phyloP scores from a whole-genome alignment of 2,888 invertebrate genomes.

The Erebia aethiops region DNA sequence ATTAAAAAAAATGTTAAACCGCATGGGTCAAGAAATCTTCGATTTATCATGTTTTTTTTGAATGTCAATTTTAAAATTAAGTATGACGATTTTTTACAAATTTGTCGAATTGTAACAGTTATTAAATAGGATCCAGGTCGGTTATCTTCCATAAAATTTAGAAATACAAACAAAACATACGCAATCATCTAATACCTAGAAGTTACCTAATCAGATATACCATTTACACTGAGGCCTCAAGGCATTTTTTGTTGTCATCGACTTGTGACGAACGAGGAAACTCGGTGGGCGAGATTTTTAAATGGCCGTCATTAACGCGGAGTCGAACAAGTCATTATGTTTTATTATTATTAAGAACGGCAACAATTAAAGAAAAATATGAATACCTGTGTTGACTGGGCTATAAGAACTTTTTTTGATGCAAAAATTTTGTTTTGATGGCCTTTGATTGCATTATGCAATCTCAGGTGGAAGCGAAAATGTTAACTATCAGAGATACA shows the following conservation, averaged over 20 bases:
- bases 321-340: slow-evolving; percentile 2
- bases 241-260: not conserved
- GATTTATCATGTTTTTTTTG: too few relatives aligned
- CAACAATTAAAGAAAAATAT: not conserved
- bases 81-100: too few relatives aligned
- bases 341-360: slow-evolving; percentile 1
- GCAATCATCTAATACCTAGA: not conserved
- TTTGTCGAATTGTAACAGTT: too few relatives aligned
- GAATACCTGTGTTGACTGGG: not conserved
- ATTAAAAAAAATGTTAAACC: too few relatives aligned
- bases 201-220: slow-evolving; percentile 5
- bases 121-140: too few relatives aligned
- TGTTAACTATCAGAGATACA: too few relatives aligned
- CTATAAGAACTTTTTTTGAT: not conserved
- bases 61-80: too few relatives aligned
- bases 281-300: not conserved
- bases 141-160: too few relatives aligned
- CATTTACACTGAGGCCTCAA: not conserved
- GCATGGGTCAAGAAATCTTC: too few relatives aligned
- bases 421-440: not conserved
- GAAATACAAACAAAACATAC: not conserved
- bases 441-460: too few relatives aligned
- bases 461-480: too few relatives aligned
- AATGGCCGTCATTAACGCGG: slow-evolving; percentile 6
- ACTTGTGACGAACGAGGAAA: slow-evolving; percentile 6